These are phyloP conservation scores for Rhagoletis pomonella DNA, from an alignment of 1,140 invertebrate species.

Conservation along the genomic window DNA sequence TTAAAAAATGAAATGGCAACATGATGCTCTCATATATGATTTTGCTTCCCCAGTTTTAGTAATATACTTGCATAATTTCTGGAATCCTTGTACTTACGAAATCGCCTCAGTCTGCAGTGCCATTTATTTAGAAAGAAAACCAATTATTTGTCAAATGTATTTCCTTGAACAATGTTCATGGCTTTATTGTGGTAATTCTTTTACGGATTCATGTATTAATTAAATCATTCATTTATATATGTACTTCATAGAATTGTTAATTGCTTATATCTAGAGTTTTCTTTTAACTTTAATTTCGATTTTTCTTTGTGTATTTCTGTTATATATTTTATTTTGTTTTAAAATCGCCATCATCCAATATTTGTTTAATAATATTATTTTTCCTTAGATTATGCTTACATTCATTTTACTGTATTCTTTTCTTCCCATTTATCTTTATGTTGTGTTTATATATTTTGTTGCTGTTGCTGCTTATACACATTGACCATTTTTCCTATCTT, in stretches of 20 bases:
- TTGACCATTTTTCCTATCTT: too few species aligned
- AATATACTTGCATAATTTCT: too few species aligned
- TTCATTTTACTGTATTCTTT: too few species aligned
- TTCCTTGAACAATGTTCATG: conserved; percentile 53
- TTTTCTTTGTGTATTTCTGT: conserved; percentile 20
- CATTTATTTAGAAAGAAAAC: too few species aligned
- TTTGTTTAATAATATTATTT: conserved; percentile 29
- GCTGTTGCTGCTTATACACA: conserved; percentile 1
- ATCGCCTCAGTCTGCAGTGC: too few species aligned
- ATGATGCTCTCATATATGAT: too few species aligned
- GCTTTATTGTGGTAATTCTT: conserved; percentile 35
- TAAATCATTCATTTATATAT: conserved; percentile 50
- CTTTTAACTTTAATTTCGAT: conserved; percentile 48
- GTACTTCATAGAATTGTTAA: conserved; percentile 52
- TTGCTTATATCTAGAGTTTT: conserved; percentile 42
- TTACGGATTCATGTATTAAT: conserved; percentile 43
- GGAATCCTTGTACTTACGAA: conserved; percentile 28
- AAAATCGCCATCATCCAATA: conserved; percentile 48
- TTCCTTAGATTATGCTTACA: conserved; percentile 21
- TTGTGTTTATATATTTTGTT: too few species aligned
- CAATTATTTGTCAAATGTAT: conserved; percentile 11
- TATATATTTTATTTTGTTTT: conserved; percentile 24
- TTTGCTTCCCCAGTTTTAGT: too few species aligned
- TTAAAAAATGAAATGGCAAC: too few species aligned
- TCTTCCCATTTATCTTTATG: background rate